Base-by-base conservation (phyloP, 2,113 vertebrate genomes). In the Pionites leucogaster region DNA sequence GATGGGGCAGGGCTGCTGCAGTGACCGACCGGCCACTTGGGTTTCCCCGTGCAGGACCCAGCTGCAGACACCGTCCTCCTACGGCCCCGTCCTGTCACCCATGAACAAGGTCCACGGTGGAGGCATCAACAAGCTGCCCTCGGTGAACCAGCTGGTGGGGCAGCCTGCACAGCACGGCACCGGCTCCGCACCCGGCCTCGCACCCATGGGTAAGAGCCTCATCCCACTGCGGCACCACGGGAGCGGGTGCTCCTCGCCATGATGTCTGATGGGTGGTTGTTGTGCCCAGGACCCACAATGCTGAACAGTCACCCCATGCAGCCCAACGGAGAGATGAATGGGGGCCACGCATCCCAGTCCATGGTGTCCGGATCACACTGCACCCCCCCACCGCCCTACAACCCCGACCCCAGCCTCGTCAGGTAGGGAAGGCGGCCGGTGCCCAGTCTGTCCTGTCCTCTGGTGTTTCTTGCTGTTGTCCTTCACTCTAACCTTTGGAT, bases 341-440 rank as follows among this genome's bases (percentile, higher is more conserved):
- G 99, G 11, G 98, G 98, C 55, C 99, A 99, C 95, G 82, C 98
- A 3, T 98, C 98, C 35, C 99, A 99, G 98, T 95, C 99, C 76
- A 98, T 99, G 98, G 98, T 99, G 93, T 99, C 99, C 0, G 98
- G 99, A 35, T 99, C 99, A 2, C 99, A 99, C 97, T 99, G 99
- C 98, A 99, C 98, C 39, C 99, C 99, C 1, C 99, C 99, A 22
- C 99, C 99, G 15, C 98, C 99, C 63, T 99, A 99, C 98, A 99
- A 98, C 74, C 99, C 99, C 2, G 99, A 99, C 97, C 99, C 99
- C 98, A 98, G 98, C 98, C 99, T 99, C 3, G 98, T 99, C 98
- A 99, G 99, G 99, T 99, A 98, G 97, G 96, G 64, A 28, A 5
- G 63, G 77, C 0, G 0, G 8, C 76, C 1, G 0, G 0, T 18